Percentiles rank a stretch among this genome's conserved stretches.
These are phyloP conservation scores for Pyrrhosoma nymphula DNA, from an alignment of 2,888 invertebrate species.

Conservation along the genomic window DNA sequence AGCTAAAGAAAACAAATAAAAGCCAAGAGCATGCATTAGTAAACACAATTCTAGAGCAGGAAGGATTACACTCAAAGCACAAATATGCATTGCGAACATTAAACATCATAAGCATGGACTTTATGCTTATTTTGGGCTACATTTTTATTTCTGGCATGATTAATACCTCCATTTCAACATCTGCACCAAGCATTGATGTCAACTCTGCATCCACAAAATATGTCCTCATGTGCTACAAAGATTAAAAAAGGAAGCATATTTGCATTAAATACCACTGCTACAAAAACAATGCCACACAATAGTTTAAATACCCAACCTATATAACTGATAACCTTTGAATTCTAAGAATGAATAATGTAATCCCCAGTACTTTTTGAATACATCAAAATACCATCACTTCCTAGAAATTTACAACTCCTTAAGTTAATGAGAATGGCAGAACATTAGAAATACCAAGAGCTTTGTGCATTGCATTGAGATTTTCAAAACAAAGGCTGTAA, in stretches of 20 bases:
- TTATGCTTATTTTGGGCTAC: not conserved
- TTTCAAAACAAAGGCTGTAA: too few relatives aligned
- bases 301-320: not conserved
- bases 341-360: not conserved
- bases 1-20: not conserved
- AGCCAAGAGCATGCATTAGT: conserved; percentile 38
- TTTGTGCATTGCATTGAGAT: too few relatives aligned
- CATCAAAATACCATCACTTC: too few relatives aligned
- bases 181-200: conserved; percentile 86
- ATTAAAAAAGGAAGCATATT: conserved; percentile 79
- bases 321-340: not conserved
- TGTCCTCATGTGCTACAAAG: conserved; percentile 87
- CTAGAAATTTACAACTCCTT: too few relatives aligned
- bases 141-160: not conserved
- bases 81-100: conserved; percentile 27
- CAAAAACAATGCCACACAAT: not conserved
- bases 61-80: not conserved
- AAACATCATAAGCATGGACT: conserved; percentile 30
- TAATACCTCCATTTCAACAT: conserved; percentile 79
- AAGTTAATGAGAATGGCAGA: too few relatives aligned
- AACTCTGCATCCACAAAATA: conserved; percentile 91
- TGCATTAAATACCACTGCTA: conserved; percentile 39
- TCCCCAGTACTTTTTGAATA: too few relatives aligned
- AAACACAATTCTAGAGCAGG: not conserved
- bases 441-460: too few relatives aligned